phyloP scores from a whole-genome alignment of 2,888 invertebrate species.

The Tetragnatha montana region DNA sequence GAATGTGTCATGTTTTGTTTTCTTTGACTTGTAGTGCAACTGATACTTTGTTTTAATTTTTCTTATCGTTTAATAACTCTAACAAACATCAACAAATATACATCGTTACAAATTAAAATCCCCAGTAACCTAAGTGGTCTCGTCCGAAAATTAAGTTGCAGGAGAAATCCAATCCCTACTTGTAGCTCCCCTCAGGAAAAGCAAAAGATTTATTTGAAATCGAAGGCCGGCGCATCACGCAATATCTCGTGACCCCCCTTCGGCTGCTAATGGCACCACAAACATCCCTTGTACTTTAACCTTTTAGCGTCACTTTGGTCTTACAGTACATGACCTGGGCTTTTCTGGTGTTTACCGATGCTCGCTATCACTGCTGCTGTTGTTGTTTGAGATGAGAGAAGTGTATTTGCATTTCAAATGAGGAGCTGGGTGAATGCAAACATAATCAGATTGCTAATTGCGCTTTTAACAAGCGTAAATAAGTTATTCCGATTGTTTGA shows the following conservation, averaged over 20 bases:
- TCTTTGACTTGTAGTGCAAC: no score
- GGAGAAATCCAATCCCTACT: background rate
- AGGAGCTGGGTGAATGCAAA: slow-evolving; percentile 16
- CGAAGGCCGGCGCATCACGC: background rate
- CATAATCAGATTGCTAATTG: slow-evolving; percentile 27
- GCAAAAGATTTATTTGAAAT: background rate
- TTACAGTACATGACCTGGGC: background rate
- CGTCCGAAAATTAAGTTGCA: no score
- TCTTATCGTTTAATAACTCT: no score
- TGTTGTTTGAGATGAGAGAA: background rate
- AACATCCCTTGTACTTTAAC: background rate
- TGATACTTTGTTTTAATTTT: no score
- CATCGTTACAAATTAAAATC: no score
- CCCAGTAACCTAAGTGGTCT: no score
- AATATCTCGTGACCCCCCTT: background rate
- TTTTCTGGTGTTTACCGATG: background rate
- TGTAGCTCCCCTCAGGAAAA: background rate
- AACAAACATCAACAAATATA: no score
- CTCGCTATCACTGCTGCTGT: background rate
- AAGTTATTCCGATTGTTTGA: slow-evolving; percentile 13
- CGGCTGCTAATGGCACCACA: background rate
- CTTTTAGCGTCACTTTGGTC: background rate
- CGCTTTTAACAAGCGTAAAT: slow-evolving; percentile 22
- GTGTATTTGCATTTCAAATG: slow-evolving; percentile 48
- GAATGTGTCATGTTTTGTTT: no score